These are phyloP conservation scores for Aphodius sticticus DNA, from an alignment of 2,888 invertebrate species.

Conservation along the genomic window DNA sequence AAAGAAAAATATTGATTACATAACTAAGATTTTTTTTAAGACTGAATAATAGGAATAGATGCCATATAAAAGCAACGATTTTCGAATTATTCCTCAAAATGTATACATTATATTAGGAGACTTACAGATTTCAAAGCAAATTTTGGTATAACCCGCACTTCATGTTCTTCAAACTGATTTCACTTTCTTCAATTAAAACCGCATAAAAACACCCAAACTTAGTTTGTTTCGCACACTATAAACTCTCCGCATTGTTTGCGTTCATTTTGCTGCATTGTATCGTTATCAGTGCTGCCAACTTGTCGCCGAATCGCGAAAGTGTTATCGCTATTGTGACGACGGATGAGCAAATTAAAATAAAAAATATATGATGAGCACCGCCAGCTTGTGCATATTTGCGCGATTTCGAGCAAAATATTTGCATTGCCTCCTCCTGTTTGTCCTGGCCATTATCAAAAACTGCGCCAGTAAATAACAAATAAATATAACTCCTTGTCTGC, in stretches of 20 bases:
- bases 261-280: neutral
- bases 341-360: neutral
- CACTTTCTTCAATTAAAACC: neutral
- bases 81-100: too few species aligned
- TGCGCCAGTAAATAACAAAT: neutral
- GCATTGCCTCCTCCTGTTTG: neutral
- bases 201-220: neutral
- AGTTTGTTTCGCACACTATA: neutral
- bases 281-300: neutral
- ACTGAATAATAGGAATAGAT: too few species aligned
- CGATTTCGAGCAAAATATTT: slow-evolving; percentile 4
- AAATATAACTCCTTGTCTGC: neutral
- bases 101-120: neutral
- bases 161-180: neutral
- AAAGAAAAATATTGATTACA: neutral
- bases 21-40: neutral
- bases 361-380: neutral
- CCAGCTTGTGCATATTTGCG: neutral
- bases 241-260: neutral
- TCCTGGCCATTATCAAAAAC: neutral
- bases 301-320: neutral
- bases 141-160: neutral
- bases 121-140: neutral
- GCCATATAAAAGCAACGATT: too few species aligned
- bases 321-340: neutral